Base-by-base conservation (phyloP, 2,113 vertebrate species). In the Ancistrus triradiatus region DNA sequence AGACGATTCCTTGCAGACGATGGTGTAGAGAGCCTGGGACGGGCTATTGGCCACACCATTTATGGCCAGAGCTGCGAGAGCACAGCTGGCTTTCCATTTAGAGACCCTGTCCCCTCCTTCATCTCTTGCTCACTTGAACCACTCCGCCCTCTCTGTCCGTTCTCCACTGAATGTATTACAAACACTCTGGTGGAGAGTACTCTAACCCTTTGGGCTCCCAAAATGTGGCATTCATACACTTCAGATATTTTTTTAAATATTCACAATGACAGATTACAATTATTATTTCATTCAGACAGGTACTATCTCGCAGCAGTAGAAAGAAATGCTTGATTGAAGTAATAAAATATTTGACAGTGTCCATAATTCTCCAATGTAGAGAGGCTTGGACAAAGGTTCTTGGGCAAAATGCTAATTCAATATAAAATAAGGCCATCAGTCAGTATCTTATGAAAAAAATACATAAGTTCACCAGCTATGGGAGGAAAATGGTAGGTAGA, bases 1-100 rank as follows among this genome's bases (percentile, higher is more conserved):
- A 44, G 63, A 63, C 21, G 33, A 47, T 44, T 53, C 59, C 57
- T 62, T 79, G 21, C 46, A 62, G 65, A 66, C 65, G 59, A 69
- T 44, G 27, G 50, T 62, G 55, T 3, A 27, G 65, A 73, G 63
- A 50, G 53, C 61, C 67, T 55, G 50, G 50, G 49, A 59, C 72
- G 70, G 77, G 70, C 74, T 73, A 57, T 52, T 48, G 72, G 62
- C 65, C 64, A 73, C 67, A 63, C 58, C 68, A 61, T 77, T 73
- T 74, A 75, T 74, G 78, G 79, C 73, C 72, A 57, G 79, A 59
- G 68, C 61, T 47, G 42, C 37, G 50, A 68, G 50, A 78, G 77
- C 77, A 79, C 83, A 89, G 84, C 82, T 84, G 85, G 75, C 60
- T 77, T 82, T 78, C 70, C 70, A 80, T 52, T 64, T 43, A 68